Conservation (phyloP, 2,113 vertebrate genomes). For the Catharus bicknelli region DNA sequence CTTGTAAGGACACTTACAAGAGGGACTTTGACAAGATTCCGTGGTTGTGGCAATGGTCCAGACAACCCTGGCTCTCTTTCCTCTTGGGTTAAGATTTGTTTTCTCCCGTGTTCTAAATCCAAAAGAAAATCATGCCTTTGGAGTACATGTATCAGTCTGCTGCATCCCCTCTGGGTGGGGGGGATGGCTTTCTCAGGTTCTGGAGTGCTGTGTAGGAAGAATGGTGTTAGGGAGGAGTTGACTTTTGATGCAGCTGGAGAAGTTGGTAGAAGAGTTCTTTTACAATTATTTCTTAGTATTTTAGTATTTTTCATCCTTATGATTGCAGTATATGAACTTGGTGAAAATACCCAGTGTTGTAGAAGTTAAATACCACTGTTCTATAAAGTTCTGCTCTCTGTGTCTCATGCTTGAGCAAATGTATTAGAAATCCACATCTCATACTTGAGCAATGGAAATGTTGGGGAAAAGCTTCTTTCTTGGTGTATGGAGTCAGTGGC, state of each 20-base stretch:
- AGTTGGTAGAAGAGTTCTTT: background rate
- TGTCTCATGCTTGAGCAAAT: background rate
- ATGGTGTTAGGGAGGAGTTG: background rate
- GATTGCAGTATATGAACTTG: background rate
- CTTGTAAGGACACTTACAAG: conserved; percentile 42
- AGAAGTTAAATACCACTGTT: background rate
- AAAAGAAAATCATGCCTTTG: background rate
- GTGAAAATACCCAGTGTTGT: background rate
- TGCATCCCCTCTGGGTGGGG: background rate
- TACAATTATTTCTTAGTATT: background rate
- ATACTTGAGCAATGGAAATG: background rate
- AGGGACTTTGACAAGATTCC: conserved; percentile 39
- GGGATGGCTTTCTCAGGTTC: background rate
- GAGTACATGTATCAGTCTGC: background rate
- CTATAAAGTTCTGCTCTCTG: background rate
- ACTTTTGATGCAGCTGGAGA: background rate
- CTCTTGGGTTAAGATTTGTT: conserved; percentile 23
- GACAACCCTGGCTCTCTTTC: conserved; percentile 4
- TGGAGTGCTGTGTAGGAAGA: background rate
- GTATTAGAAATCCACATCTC: background rate
- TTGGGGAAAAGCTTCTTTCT: background rate
- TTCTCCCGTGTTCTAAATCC: background rate
- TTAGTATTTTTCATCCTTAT: background rate
- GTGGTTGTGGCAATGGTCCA: conserved; percentile 22
- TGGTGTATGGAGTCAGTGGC: background rate